Percentiles rank a stretch among this genome's conserved stretches.
Conservation (phyloP, 2,888 invertebrate genomes). For the Morinoia aosen region DNA sequence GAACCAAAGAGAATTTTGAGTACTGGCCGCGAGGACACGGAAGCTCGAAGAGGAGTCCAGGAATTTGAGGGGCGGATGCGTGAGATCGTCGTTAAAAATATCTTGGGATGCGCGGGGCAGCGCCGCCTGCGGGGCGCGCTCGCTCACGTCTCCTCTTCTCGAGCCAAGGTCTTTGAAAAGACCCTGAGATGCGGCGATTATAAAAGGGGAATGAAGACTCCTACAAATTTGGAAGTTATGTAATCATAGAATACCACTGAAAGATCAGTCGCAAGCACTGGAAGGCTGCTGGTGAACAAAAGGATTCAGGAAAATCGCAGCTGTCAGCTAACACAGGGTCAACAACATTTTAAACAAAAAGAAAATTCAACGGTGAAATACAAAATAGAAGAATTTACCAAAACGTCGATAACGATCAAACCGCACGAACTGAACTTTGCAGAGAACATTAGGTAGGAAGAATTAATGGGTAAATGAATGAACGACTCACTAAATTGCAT, state of each 20-base stretch:
- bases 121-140: not conserved
- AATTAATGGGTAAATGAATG: too few species aligned
- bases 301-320: not conserved
- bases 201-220: not conserved
- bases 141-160: slow-evolving; percentile 5
- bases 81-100: slow-evolving; percentile 33
- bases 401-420: too few species aligned
- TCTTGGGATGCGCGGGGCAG: not conserved
- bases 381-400: too few species aligned
- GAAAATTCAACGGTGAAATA: not conserved
- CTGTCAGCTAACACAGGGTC: not conserved
- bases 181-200: not conserved
- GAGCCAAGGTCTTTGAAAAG: not conserved
- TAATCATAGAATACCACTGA: not conserved
- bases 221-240: not conserved
- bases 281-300: not conserved
- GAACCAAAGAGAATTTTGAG: not conserved
- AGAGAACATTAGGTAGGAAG: too few species aligned
- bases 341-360: not conserved
- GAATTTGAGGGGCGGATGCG: not conserved
- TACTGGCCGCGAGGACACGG: not conserved
- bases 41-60: not conserved
- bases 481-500: too few species aligned
- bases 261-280: not conserved
- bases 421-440: too few species aligned